These are phyloP conservation scores for Nemotelus pantherinus DNA, from an alignment of 2,888 invertebrate genomes.

Conservation along the genomic window DNA sequence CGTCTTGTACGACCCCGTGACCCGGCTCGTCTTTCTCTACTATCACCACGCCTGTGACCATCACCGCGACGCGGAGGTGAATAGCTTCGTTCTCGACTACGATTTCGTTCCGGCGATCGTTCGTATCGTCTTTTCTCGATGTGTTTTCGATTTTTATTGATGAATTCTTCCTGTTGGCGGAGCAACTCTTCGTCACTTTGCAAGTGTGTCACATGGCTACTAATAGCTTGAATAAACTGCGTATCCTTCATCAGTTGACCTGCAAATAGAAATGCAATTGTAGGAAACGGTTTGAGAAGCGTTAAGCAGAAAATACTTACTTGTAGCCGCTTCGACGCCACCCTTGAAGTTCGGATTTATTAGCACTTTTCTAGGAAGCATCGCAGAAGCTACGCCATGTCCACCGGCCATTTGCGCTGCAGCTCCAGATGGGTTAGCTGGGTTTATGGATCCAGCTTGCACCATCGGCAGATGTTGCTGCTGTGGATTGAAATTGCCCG, in stretches of 20 bases:
- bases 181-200: slow-evolving; percentile 63
- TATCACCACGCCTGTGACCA: slow-evolving; percentile 43
- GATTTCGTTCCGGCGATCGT: slow-evolving; percentile 56
- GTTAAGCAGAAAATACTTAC: slow-evolving; percentile 34
- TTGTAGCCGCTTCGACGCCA: slow-evolving; percentile 65
- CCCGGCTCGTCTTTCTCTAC: slow-evolving; percentile 55
- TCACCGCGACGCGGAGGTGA: slow-evolving; percentile 57
- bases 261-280: slow-evolving; percentile 35
- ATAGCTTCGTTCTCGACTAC: slow-evolving; percentile 63
- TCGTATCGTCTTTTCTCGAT: slow-evolving; percentile 64
- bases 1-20: slow-evolving; percentile 51
- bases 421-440: background rate
- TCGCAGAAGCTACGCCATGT: slow-evolving; percentile 22
- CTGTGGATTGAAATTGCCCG: slow-evolving; percentile 53
- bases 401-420: slow-evolving; percentile 46
- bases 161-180: slow-evolving; percentile 65
- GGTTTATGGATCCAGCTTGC: background rate
- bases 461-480: slow-evolving; percentile 32
- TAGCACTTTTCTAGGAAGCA: slow-evolving; percentile 59
- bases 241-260: slow-evolving; percentile 64
- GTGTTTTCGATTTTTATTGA: slow-evolving; percentile 64
- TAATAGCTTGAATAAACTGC: slow-evolving; percentile 63
- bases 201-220: slow-evolving; percentile 56
- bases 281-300: background rate
- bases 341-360: slow-evolving; percentile 66